These are phyloP conservation scores for Tigriopus californicus DNA, from an alignment of 2,888 invertebrate species.

Conservation along the genomic window DNA sequence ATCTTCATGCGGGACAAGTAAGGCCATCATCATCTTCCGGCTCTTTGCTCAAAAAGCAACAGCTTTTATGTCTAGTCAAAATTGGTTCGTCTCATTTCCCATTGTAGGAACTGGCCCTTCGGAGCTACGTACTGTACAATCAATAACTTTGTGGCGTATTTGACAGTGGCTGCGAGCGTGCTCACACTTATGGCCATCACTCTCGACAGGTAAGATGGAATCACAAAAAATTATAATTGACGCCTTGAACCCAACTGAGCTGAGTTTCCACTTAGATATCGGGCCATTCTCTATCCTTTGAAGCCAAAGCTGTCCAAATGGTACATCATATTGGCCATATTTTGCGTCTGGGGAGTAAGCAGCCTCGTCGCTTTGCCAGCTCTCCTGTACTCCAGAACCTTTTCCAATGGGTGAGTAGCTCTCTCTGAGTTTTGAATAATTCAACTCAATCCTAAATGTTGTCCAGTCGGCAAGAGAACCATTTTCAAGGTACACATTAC, in stretches of 20 bases:
- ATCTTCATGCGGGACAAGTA: constrained; percentile 18
- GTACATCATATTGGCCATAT: neutral
- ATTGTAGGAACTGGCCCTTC: constrained; percentile 62
- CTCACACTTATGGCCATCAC: constrained; percentile 82
- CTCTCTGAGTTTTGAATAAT: no score
- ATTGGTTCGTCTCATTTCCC: no score
- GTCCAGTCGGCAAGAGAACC: no score
- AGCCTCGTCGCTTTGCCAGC: neutral
- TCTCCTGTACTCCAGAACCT: neutral
- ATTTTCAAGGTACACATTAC: no score
- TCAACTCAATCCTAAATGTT: no score
- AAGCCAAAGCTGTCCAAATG: neutral
- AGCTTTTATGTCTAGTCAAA: no score
- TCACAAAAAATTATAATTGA: neutral
- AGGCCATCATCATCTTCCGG: neutral
- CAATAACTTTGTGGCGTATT: constrained; percentile 74
- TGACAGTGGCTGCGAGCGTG: constrained; percentile 80
- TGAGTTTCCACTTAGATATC: neutral
- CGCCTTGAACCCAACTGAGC: neutral
- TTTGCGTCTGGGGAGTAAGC: neutral
- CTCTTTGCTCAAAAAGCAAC: neutral
- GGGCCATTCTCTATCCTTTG: constrained; percentile 1
- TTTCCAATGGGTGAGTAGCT: neutral
- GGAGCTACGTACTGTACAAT: constrained; percentile 70
- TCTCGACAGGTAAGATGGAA: constrained; percentile 38